Evolutionary conservation across 2,113 vertebrate species (phyloP), one percentile per base, ranked within the genome.

Genomic region (Phalacrocorax aristotelis): DNA sequence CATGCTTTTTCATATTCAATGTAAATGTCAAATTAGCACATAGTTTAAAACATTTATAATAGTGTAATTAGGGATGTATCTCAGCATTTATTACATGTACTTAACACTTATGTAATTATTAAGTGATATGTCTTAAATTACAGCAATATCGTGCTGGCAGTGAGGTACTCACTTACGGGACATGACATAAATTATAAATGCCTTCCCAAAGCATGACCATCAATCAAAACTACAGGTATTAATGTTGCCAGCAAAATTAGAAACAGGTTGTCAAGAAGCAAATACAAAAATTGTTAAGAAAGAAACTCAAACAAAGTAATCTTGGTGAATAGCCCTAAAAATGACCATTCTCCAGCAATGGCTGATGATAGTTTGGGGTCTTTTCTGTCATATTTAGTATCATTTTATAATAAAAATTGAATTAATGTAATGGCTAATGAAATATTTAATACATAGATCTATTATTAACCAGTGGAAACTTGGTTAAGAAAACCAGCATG

Each of bases 121-220:
- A 48, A 82, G 34, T 32, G 17, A n/a, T 77, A 52, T 15, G 13
- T 85, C 70, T 90, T 85, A 83, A 88, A 88, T 86, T 72, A 48
- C 30, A 74, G 30, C 21, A 80, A 65, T 95, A 92, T 90, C 57
- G 12, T 72, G 40, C 85, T 93, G 82, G 57, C 52, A 76, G 21
- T 48, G 30, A 91, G 44, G 40, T 65, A 34, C 26, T 79, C 30
- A 55, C 20, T 94, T 91, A 90, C 0, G 0, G 86, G 86, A 95
- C 68, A 86, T 48, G 51, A 42, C 23, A 89, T 91, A 89, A 92
- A 80, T 83, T 92, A 64, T 36, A 68, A 88, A 95, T 84, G 40
- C 21, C 68, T 93, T 95, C 79, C 70, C 34, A 88, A 86, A 95
- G 25, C 40, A 83, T 17, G 40, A 77, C 83, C 83, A 92, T 92